Conservation (phyloP, 2,113 vertebrate genomes). For the Lophura nycthemera region DNA sequence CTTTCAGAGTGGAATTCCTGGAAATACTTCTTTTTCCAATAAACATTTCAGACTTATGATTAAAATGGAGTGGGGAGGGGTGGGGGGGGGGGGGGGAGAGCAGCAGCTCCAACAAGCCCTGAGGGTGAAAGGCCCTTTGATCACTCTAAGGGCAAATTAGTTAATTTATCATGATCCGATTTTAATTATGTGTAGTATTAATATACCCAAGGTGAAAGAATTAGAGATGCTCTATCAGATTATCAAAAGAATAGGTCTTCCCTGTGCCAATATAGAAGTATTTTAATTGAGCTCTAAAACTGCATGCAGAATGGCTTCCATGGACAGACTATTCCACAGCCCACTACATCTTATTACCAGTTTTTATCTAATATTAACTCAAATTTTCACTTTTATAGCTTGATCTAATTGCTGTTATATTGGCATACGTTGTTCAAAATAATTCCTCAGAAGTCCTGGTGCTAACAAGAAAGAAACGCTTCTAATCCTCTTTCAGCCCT, state of each 20-base stretch:
- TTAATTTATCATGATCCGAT: conserved; percentile 68
- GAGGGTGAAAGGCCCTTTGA: conserved; percentile 63
- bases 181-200: conserved; percentile 70
- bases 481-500: background rate
- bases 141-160: conserved; percentile 68
- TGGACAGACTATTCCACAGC: background rate
- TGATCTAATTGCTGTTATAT: background rate
- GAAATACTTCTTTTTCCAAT: conserved; percentile 51
- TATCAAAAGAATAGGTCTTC: conserved; percentile 48
- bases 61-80: conserved; percentile 56
- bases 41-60: conserved; percentile 64
- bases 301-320: background rate
- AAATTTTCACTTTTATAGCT: conserved; percentile 1
- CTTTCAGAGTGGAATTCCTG: conserved; percentile 3
- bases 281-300: conserved; percentile 47
- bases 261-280: conserved; percentile 42
- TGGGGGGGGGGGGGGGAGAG: background rate
- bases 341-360: background rate
- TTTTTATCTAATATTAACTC: background rate
- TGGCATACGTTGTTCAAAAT: background rate
- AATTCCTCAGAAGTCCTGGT: background rate
- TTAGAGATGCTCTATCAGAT: conserved; percentile 63
- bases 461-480: background rate
- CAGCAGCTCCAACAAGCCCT: conserved; percentile 22
- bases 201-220: conserved; percentile 73